Percentiles rank a stretch among this genome's conserved stretches.
Conservation (phyloP, 2,797 vertebrate species). For the Apogon talboti region DNA sequence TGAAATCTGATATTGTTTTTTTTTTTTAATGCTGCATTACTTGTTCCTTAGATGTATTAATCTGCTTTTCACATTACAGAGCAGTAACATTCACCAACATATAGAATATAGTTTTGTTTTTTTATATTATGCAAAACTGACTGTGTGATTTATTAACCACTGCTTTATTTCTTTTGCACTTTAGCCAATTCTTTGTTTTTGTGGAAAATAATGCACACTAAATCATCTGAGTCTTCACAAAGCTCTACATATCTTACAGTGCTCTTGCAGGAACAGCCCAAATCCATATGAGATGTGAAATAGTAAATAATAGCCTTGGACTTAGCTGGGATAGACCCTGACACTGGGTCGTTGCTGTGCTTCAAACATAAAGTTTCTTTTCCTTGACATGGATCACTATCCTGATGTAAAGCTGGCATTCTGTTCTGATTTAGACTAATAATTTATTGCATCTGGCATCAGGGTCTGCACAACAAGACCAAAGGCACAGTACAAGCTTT, state of each 20-base stretch:
- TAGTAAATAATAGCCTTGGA: slow-evolving; percentile 74
- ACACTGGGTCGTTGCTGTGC: slow-evolving; percentile 70
- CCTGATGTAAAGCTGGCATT: slow-evolving; percentile 80
- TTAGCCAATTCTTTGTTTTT: slow-evolving; percentile 49
- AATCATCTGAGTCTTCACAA: slow-evolving; percentile 55
- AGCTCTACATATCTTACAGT: slow-evolving; percentile 42
- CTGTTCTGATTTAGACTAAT: slow-evolving; percentile 87
- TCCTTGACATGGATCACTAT: slow-evolving; percentile 74
- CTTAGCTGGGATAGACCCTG: slow-evolving; percentile 61
- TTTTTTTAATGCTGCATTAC: slow-evolving; percentile 4
- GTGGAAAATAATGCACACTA: slow-evolving; percentile 48
- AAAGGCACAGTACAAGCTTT: slow-evolving; percentile 80
- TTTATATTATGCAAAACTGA: slow-evolving; percentile 23
- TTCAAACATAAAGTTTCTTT: slow-evolving; percentile 71
- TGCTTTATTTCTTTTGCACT: slow-evolving; percentile 39
- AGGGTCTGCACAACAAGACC: slow-evolving; percentile 79
- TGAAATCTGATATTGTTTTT: slow-evolving; percentile 19
- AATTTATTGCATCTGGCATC: slow-evolving; percentile 86
- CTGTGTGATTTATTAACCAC: slow-evolving; percentile 45
- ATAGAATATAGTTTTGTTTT: slow-evolving; percentile 21
- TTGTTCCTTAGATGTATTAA: neutral
- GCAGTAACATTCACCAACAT: neutral
- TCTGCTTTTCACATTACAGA: slow-evolving; percentile 21
- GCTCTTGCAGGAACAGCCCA: slow-evolving; percentile 49
- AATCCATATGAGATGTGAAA: slow-evolving; percentile 65